Evolutionary conservation across 2,888 invertebrate genomes (phyloP).

Genomic region (Ennomos erosarius): DNA sequence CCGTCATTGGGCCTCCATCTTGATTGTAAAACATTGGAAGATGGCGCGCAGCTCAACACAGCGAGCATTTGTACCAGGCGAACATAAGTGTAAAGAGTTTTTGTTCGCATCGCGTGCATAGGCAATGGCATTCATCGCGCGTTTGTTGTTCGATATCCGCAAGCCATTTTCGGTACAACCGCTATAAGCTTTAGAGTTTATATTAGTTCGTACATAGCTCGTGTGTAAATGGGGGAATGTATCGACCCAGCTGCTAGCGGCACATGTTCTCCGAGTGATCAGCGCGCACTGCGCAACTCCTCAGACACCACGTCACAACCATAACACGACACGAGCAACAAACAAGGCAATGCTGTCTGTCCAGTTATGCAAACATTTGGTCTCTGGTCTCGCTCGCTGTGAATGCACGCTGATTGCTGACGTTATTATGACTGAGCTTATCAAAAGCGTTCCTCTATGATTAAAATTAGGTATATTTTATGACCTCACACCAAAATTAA

Average conservation of each 20-base stretch:
- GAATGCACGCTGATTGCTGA: slow-evolving; percentile 16
- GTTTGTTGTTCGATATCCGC: slow-evolving; percentile 7
- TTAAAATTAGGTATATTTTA: too few relatives aligned
- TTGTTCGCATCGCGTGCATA: slow-evolving; percentile 41
- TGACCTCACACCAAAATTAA: too few relatives aligned
- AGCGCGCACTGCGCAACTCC: slow-evolving; percentile 85
- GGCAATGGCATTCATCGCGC: slow-evolving; percentile 30
- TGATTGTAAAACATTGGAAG: slow-evolving; percentile 52
- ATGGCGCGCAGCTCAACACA: slow-evolving; percentile 80
- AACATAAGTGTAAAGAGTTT: slow-evolving; percentile 51
- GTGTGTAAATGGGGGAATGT: slow-evolving; percentile 57
- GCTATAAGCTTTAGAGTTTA: slow-evolving; percentile 27
- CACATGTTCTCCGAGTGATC: slow-evolving; percentile 73
- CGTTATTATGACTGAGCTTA: too few relatives aligned
- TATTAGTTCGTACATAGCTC: slow-evolving; percentile 33
- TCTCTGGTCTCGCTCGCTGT: slow-evolving; percentile 38
- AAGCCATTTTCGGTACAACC: slow-evolving; percentile 32
- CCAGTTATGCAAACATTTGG: slow-evolving; percentile 50
- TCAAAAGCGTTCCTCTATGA: too few relatives aligned
- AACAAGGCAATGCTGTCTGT: slow-evolving; percentile 53
- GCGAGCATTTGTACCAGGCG: slow-evolving; percentile 73
- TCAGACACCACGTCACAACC: slow-evolving; percentile 75
- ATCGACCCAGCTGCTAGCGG: slow-evolving; percentile 48
- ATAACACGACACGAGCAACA: slow-evolving; percentile 26
- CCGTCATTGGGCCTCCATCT: slow-evolving; percentile 37